Base-by-base conservation (phyloP, 2,113 vertebrate genomes). In the Hemibagrus wyckioides region DNA sequence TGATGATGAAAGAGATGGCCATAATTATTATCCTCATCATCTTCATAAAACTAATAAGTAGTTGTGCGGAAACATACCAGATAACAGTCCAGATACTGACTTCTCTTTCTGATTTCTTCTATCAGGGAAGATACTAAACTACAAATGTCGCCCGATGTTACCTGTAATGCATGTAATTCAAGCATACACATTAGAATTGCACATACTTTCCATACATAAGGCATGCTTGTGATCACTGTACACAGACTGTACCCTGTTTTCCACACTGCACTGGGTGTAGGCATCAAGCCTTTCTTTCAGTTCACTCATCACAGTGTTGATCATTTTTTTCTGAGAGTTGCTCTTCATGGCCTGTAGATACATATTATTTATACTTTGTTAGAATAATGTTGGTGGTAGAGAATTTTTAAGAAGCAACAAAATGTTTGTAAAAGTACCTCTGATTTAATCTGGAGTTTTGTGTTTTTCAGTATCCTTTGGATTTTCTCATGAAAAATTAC, bases 401-500 rank as follows among this genome's bases (percentile, higher is more conserved):
- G 28, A 0, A 86, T 36, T 36, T 11, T 15, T 30, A 75, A 33
- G 5, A 82, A 0, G 15, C 28, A 50, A 30, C 4, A 25, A 54
- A 52, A 86, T 41, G 57, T 50, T 83, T 36, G 44, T 48, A 48
- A 50, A 81, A 73, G 61, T 85, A 97, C 97, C 97, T 97, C 96
- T 25, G 92, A 84, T 87, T 95, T 96, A 87, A 97, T 96, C 85
- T 94, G 93, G 87, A 96, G 90, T 88, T 90, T 95, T 3, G 96
- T 85, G 73, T 93, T 94, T 44, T 88, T 94, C 89, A 97, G 82
- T 36, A 93, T 69, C 0, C 87, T 88, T 21, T 94, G 94, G 44
- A 96, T 94, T 90, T 96, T 96, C 92, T 95, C 94, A 90, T 95
- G 39, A 87, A 97, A 97, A 82, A 90, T 91, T 67, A 93, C 92